These are phyloP conservation scores for Pantala flavescens DNA, from an alignment of 1,140 invertebrate genomes.

Conservation along the genomic window DNA sequence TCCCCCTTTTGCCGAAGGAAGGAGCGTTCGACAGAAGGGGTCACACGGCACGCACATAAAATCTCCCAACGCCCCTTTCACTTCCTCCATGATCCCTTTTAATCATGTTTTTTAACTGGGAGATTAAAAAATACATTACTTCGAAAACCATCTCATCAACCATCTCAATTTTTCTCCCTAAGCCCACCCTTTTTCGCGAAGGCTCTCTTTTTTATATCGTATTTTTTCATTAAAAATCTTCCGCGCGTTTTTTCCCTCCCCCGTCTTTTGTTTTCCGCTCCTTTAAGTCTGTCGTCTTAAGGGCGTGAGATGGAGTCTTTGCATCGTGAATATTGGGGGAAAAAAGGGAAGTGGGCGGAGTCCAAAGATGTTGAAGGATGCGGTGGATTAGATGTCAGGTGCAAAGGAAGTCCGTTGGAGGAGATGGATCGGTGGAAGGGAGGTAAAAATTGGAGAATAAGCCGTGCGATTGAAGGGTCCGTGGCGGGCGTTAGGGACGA, in stretches of 20 bases:
- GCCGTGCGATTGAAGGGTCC: no score
- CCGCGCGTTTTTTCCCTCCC: background rate
- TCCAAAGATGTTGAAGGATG: no score
- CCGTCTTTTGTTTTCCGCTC: background rate
- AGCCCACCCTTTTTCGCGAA: background rate
- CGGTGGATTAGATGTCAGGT: no score
- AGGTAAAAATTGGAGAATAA: no score
- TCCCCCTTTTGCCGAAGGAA: background rate
- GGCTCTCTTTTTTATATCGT: background rate
- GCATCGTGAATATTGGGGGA: no score
- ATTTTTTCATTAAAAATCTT: constrained; percentile 11
- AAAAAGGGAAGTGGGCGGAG: no score
- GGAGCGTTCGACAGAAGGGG: background rate
- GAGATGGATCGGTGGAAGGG: background rate
- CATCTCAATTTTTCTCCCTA: constrained; percentile 2
- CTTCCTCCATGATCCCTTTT: background rate
- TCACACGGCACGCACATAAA: background rate
- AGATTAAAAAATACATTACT: constrained; percentile 1
- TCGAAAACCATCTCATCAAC: background rate
- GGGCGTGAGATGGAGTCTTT: no score
- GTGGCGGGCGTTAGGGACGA: no score
- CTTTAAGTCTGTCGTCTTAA: constrained; percentile 1
- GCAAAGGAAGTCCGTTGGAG: no score
- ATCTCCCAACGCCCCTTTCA: background rate
- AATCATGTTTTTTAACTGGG: constrained; percentile 10